These are phyloP conservation scores for Stenurella melanura DNA, from an alignment of 2,888 invertebrate genomes.

Conservation along the genomic window DNA sequence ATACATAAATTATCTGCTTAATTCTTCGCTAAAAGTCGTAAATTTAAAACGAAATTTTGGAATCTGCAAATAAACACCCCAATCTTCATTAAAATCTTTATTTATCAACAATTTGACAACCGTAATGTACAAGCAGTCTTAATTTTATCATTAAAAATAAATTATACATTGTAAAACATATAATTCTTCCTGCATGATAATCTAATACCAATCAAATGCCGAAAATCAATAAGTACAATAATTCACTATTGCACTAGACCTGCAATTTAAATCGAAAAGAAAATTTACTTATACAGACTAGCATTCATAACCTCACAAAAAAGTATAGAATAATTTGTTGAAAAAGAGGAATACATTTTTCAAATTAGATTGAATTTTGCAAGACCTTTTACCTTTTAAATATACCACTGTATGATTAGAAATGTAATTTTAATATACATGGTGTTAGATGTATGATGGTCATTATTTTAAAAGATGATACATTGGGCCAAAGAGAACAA, in stretches of 20 bases:
- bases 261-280: neutral
- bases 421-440: neutral
- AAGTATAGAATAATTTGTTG: neutral
- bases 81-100: constrained; percentile 15
- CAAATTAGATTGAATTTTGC: too few relatives aligned
- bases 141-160: constrained; percentile 22
- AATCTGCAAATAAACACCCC: neutral
- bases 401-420: neutral
- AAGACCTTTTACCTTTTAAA: too few relatives aligned
- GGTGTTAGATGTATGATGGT: too few relatives aligned
- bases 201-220: neutral
- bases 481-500: too few relatives aligned
- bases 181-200: neutral
- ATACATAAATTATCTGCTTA: neutral
- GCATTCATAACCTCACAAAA: neutral
- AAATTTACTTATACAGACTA: constrained; percentile 14
- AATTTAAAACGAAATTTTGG: neutral
- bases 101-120: constrained; percentile 22
- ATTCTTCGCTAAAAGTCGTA: neutral
- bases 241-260: constrained; percentile 5
- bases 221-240: neutral
- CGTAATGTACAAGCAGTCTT: constrained; percentile 25
- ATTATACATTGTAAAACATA: too few relatives aligned
- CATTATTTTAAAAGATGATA: too few relatives aligned
- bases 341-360: neutral